phyloP scores from a whole-genome alignment of 2,797 vertebrate genomes.

The Lemur catta region DNA sequence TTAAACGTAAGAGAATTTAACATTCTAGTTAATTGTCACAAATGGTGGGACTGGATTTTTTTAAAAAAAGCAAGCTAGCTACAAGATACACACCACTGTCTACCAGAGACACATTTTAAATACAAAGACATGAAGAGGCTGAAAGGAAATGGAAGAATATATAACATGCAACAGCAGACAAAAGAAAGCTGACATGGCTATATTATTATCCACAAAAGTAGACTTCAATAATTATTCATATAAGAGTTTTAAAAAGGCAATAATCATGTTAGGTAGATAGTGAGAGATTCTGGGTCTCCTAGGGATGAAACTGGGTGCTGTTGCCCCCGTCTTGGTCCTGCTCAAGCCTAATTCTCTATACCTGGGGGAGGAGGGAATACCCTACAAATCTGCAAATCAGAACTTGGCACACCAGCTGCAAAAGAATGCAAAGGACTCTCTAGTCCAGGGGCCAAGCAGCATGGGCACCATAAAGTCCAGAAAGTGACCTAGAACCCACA shows the following conservation, averaged over 20 bases:
- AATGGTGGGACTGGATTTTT: neutral
- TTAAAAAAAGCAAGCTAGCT: neutral
- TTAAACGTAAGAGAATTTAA: neutral
- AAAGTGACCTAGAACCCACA: no score
- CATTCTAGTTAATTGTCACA: neutral
- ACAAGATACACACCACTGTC: neutral
- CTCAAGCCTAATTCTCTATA: no score
- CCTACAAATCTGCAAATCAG: no score
- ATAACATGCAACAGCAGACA: neutral
- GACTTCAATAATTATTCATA: neutral
- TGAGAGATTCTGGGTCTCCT: no score
- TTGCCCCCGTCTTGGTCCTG: no score
- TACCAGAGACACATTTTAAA: neutral
- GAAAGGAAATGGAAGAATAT: neutral
- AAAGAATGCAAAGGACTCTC: no score
- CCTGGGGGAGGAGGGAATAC: no score
- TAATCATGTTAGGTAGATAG: no score
- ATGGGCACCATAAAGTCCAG: no score
- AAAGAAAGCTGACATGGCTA: neutral
- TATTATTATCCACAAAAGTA: neutral
- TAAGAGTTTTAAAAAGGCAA: neutral
- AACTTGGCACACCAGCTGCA: no score
- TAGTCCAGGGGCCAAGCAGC: no score
- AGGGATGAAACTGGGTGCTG: no score
- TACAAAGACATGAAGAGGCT: neutral